Evolutionary conservation across 2,888 invertebrate species (phyloP).

Genomic region (Xestobium rufovillosum): DNA sequence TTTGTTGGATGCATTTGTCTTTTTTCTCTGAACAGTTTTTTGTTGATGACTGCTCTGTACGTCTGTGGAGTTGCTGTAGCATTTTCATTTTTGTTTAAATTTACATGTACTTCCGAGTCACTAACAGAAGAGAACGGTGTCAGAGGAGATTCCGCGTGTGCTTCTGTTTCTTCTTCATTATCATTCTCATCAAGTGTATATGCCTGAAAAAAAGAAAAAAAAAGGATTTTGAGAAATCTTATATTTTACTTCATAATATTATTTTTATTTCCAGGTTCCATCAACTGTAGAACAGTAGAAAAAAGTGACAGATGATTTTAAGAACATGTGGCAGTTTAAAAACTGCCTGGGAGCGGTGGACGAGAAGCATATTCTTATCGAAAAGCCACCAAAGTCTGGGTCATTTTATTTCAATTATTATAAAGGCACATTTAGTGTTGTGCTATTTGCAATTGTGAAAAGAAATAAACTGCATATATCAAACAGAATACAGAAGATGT

Average conservation of each 20-base stretch:
- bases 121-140: constrained; percentile 3
- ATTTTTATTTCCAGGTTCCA: constrained; percentile 2
- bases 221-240: no score
- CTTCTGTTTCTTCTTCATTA: background rate
- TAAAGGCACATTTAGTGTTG: constrained; percentile 21
- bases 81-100: constrained; percentile 1
- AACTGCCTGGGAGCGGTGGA: constrained; percentile 21
- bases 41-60: background rate
- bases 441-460: constrained; percentile 22
- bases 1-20: constrained; percentile 1
- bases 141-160: constrained; percentile 1
- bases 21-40: background rate
- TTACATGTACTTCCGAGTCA: constrained; percentile 1
- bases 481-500: constrained; percentile 6
- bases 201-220: constrained; percentile 1
- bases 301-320: constrained; percentile 17
- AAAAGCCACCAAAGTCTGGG: constrained; percentile 17
- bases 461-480: constrained; percentile 16
- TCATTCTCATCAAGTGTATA: background rate
- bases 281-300: constrained; percentile 13
- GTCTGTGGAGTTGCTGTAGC: background rate
- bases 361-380: constrained; percentile 21
- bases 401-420: constrained; percentile 20
- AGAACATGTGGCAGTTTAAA: constrained; percentile 21
- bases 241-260: background rate